Base-by-base conservation (phyloP, 1,140 invertebrate species). In the Lamellibrachia luymesi region DNA sequence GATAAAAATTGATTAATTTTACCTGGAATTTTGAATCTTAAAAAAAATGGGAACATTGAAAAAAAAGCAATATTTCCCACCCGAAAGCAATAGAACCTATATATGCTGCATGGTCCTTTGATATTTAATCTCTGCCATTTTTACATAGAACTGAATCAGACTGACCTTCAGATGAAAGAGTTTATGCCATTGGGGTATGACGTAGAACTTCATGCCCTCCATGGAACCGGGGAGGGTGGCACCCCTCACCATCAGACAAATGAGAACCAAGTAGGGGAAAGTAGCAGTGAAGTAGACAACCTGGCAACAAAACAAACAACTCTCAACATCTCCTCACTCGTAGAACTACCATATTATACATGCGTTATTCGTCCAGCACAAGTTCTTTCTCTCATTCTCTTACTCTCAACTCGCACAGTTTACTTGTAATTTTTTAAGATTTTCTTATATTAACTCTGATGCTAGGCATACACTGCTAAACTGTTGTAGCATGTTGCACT, bases 271-370 rank as follows among this genome's bases (percentile, higher is more conserved):
- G 91, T 96, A 98, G 0, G 98, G 98, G 95, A 98, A 98, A 1
- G 98, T 95, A 0, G 98, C 98, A 0, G 98, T 97, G 95, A 98
- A 98, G 95, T 98, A 98, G 10, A 98, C 98, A 51, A 98, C 94
- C 92, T 93, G 80, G 5, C 89, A 91, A 27, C 6, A 91, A n/a
- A 91, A 91, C 17, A 10, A 80, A 8, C 64, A 80, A 80, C 64
- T 2, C 8, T 80, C 38, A 38, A 38, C 1, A 38, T 38, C 38
- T 38, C 17, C 0, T 80, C 64, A 80, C 64, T 80, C 64, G 13
- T 22, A 80, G 64, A 80, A 22, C 17, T 4, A 80, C 6, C 64
- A 17, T 22, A 80, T 80, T 22, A 80, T 22, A 22, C 64, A 80
- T 22, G 17, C 64, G 4, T 22, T 22, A 80, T 10, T 80, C 64